phyloP scores from a whole-genome alignment of 2,113 vertebrate species.

The Gambusia holbrooki region DNA sequence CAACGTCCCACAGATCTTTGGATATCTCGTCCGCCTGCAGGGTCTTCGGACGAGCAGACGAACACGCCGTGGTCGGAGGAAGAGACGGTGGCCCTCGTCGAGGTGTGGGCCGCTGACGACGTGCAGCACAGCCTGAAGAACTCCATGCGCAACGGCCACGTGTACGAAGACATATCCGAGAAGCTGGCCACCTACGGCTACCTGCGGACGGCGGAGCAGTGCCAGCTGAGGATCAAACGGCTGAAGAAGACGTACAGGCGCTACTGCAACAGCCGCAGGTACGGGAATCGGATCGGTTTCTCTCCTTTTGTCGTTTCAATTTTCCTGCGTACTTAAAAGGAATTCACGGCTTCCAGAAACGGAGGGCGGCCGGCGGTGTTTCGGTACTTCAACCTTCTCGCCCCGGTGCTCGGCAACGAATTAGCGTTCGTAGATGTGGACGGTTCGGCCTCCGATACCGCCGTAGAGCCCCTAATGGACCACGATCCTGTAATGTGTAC shows the following conservation, averaged over 20 bases:
- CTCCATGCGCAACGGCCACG: conserved; percentile 67
- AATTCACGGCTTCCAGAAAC: conserved; percentile 34
- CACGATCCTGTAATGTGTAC: conserved; percentile 54
- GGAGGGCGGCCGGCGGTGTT: conserved; percentile 55
- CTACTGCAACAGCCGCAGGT: conserved; percentile 67
- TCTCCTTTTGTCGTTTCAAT: not conserved
- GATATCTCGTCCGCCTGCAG: not conserved
- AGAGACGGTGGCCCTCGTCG: conserved; percentile 68
- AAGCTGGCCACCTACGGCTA: conserved; percentile 59
- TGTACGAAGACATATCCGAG: conserved; percentile 62
- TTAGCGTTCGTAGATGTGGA: conserved; percentile 18
- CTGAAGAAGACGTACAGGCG: conserved; percentile 73
- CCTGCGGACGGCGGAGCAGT: conserved; percentile 67
- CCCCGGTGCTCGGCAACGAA: conserved; percentile 70
- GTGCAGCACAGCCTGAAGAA: conserved; percentile 72
- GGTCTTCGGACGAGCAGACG: conserved; percentile 21
- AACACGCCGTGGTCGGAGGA: conserved; percentile 65
- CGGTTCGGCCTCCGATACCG: conserved; percentile 3
- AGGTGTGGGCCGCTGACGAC: conserved; percentile 70
- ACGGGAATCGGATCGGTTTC: not conserved
- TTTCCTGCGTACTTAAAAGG: not conserved
- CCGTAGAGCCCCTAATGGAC: conserved; percentile 29
- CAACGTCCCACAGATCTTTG: not conserved
- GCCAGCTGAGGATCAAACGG: conserved; percentile 68
- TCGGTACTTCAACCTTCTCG: conserved; percentile 70